phyloP scores from a whole-genome alignment of 2,888 invertebrate species.

The Ectemnius lituratus region DNA sequence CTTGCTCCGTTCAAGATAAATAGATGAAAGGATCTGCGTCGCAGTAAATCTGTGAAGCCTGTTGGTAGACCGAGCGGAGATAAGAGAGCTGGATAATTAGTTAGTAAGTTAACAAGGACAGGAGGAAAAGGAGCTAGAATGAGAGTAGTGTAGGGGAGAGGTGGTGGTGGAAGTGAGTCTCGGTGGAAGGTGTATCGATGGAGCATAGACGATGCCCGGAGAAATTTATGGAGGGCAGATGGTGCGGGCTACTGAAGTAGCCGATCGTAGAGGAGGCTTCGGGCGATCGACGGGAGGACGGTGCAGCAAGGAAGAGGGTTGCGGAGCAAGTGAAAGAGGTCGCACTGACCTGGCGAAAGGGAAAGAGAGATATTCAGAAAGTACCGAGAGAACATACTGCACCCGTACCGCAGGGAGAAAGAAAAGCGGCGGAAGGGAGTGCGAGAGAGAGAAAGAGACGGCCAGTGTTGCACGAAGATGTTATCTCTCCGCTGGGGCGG shows the following conservation, averaged over 20 bases:
- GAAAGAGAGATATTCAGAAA: too few species aligned
- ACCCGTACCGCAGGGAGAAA: constrained; percentile 4
- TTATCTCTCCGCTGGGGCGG: constrained; percentile 69
- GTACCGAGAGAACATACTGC: too few species aligned
- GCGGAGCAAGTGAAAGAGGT: constrained; percentile 40
- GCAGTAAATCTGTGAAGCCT: too few species aligned
- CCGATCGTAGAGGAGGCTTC: constrained; percentile 61
- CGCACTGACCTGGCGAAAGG: neutral
- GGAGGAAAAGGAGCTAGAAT: neutral
- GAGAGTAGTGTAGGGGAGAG: constrained; percentile 10
- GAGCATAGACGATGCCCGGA: constrained; percentile 46
- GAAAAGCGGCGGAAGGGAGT: constrained; percentile 6
- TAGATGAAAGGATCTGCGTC: too few species aligned
- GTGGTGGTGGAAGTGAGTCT: constrained; percentile 15
- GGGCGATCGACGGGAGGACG: constrained; percentile 56
- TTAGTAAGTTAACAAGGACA: neutral
- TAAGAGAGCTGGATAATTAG: neutral
- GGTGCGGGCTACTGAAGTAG: constrained; percentile 60
- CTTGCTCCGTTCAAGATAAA: too few species aligned
- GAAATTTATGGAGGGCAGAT: constrained; percentile 60
- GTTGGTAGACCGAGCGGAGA: too few species aligned
- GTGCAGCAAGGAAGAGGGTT: constrained; percentile 56
- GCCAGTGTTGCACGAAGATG: constrained; percentile 60
- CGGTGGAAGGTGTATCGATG: constrained; percentile 37
- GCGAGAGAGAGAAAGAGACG: constrained; percentile 32